A percentile compares a stretch with the other conserved stretches of the same genome.
Conservation (phyloP, 2,113 vertebrate genomes). For the Perca fluviatilis region DNA sequence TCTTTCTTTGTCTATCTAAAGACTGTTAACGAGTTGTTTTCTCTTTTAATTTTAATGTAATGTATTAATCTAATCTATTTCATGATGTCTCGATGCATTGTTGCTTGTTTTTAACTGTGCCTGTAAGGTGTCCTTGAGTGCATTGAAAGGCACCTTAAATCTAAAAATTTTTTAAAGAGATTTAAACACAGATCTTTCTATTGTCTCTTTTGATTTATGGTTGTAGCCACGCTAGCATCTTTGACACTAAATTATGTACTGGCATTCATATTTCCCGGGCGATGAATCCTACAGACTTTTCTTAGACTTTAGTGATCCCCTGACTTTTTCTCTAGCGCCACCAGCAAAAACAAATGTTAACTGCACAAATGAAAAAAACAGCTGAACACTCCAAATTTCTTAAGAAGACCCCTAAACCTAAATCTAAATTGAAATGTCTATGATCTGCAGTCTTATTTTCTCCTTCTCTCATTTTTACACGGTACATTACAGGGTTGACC, state of each 20-base stretch:
- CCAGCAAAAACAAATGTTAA: too few species aligned
- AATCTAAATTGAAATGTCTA: too few species aligned
- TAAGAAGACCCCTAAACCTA: neutral
- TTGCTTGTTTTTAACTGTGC: neutral
- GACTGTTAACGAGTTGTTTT: neutral
- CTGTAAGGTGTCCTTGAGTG: neutral
- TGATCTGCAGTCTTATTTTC: neutral
- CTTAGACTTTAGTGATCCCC: too few species aligned
- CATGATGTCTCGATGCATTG: neutral
- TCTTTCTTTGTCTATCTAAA: constrained; percentile 2
- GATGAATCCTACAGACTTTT: too few species aligned
- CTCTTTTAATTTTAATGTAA: neutral
- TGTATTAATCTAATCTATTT: too few species aligned
- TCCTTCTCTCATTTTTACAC: neutral
- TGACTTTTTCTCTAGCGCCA: too few species aligned
- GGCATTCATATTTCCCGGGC: too few species aligned
- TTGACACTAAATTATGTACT: neutral
- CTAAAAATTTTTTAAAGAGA: neutral
- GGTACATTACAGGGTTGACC: neutral
- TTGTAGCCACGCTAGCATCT: neutral
- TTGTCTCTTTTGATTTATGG: neutral
- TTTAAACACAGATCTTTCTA: neutral
- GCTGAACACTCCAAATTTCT: too few species aligned
- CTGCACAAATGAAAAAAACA: neutral
- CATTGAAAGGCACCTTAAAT: neutral